Percentiles rank a stretch among this genome's conserved stretches.
Evolutionary conservation across 2,113 vertebrate species (phyloP).

Genomic region (Coreoperca whiteheadi): DNA sequence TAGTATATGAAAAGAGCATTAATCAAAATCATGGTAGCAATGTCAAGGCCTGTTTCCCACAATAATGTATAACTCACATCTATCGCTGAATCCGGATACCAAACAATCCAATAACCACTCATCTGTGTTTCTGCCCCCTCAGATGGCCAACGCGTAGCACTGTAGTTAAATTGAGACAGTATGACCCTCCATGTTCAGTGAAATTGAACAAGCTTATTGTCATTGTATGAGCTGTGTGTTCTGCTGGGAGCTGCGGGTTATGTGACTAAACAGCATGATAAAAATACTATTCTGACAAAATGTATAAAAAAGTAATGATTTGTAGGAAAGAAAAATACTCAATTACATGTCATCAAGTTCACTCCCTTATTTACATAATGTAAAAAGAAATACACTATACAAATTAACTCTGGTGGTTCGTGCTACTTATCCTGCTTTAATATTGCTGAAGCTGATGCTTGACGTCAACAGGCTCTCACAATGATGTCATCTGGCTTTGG

Average conservation of each 20-base stretch:
- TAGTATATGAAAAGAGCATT: conserved; percentile 40
- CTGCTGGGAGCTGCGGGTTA: conserved; percentile 38
- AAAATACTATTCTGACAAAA: conserved; percentile 25
- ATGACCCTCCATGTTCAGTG: conserved; percentile 50
- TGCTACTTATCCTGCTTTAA: conserved; percentile 39
- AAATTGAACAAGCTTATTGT: conserved; percentile 64
- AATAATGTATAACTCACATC: conserved; percentile 45
- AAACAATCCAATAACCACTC: conserved; percentile 52
- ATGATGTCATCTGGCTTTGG: conserved; percentile 68
- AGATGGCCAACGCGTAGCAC: conserved; percentile 17
- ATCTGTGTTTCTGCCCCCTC: conserved; percentile 32
- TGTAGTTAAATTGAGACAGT: conserved; percentile 46
- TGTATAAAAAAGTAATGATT: neutral
- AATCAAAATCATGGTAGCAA: conserved; percentile 40
- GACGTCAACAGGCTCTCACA: conserved; percentile 60
- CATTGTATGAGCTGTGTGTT: conserved; percentile 30
- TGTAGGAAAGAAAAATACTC: neutral
- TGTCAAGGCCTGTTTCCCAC: conserved; percentile 43
- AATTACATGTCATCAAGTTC: conserved; percentile 12
- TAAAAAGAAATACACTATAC: conserved; percentile 40
- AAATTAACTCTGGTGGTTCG: conserved; percentile 54
- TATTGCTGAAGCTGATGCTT: conserved; percentile 30
- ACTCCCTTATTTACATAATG: conserved; percentile 12
- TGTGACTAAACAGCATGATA: conserved; percentile 42
- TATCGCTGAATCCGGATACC: conserved; percentile 29